A percentile compares a stretch with the other conserved stretches of the same genome.
Evolutionary conservation across 2,888 invertebrate genomes (phyloP).

Genomic region (Hedya salicella): DNA sequence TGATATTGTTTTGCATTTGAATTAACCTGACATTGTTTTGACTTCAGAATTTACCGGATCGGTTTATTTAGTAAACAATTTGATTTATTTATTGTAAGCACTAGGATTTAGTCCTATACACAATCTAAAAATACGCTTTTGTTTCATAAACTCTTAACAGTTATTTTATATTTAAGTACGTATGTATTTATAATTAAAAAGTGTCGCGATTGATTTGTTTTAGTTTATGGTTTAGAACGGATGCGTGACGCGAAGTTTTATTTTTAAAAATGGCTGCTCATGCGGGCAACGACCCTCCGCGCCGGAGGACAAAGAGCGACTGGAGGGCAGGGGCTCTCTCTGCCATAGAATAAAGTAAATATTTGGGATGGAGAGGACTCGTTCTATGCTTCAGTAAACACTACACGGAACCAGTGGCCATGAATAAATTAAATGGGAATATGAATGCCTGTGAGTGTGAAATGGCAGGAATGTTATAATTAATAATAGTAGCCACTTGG

Average conservation of each 20-base stretch:
- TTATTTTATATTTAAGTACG: not conserved
- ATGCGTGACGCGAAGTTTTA: slow-evolving; percentile 58
- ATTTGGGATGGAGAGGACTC: slow-evolving; percentile 54
- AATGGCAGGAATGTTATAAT: slow-evolving; percentile 5
- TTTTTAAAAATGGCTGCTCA: slow-evolving; percentile 65
- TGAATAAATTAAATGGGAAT: slow-evolving; percentile 33
- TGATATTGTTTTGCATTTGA: slow-evolving; percentile 38
- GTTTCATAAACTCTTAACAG: not conserved
- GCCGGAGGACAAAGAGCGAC: slow-evolving; percentile 74
- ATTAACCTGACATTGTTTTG: slow-evolving; percentile 23
- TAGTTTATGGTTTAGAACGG: slow-evolving; percentile 30
- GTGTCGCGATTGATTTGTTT: slow-evolving; percentile 34
- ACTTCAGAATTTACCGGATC: slow-evolving; percentile 4
- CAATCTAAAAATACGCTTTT: slow-evolving; percentile 14
- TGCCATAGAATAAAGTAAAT: slow-evolving; percentile 74
- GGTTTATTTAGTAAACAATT: slow-evolving; percentile 2
- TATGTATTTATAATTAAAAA: slow-evolving; percentile 3
- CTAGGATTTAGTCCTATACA: slow-evolving; percentile 16
- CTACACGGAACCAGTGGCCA: slow-evolving; percentile 30
- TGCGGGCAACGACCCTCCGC: slow-evolving; percentile 67
- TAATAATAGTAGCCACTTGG: slow-evolving; percentile 29
- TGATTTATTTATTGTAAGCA: slow-evolving; percentile 20
- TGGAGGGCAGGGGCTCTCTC: slow-evolving; percentile 63
- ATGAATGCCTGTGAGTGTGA: slow-evolving; percentile 32
- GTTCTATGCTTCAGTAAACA: slow-evolving; percentile 34